A percentile compares a stretch with the other conserved stretches of the same genome.
These are phyloP conservation scores for Lates japonicus DNA, from an alignment of 2,797 vertebrate species.

Conservation along the genomic window DNA sequence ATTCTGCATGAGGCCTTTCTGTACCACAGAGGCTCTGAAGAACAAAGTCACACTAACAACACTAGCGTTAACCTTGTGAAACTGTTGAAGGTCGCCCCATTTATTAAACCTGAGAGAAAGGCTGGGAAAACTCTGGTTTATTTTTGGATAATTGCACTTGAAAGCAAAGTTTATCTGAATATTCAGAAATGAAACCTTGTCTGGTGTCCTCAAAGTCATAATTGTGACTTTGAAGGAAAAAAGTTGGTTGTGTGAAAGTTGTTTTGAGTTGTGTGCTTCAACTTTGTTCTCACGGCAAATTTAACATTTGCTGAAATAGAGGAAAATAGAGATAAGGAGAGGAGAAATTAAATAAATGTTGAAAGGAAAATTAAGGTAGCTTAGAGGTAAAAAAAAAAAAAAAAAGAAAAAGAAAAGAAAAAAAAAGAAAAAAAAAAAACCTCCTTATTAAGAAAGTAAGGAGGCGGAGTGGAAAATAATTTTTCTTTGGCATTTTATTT, in stretches of 20 bases:
- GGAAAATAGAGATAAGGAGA: slow-evolving; percentile 11
- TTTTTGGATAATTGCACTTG: slow-evolving; percentile 46
- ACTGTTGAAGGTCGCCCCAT: slow-evolving; percentile 20
- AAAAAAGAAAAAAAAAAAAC: too few relatives aligned
- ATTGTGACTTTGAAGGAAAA: slow-evolving; percentile 52
- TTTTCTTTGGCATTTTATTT: not conserved
- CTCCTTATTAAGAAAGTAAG: not conserved
- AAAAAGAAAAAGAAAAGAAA: too few relatives aligned
- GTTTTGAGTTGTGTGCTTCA: slow-evolving; percentile 18
- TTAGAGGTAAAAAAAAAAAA: slow-evolving; percentile 14
- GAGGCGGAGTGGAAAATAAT: not conserved
- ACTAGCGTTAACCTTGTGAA: slow-evolving; percentile 42
- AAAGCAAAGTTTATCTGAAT: slow-evolving; percentile 45
- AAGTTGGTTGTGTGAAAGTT: slow-evolving; percentile 10
- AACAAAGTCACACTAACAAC: slow-evolving; percentile 6
- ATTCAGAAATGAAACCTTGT: slow-evolving; percentile 51
- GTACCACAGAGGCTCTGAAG: not conserved
- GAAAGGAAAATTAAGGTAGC: slow-evolving; percentile 11
- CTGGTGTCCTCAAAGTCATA: slow-evolving; percentile 40
- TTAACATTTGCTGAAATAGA: slow-evolving; percentile 41
- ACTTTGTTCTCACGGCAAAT: slow-evolving; percentile 41
- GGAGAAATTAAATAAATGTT: slow-evolving; percentile 25
- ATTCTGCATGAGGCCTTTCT: not conserved
- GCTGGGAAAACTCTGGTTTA: slow-evolving; percentile 19
- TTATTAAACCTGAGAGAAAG: slow-evolving; percentile 42